Percentiles rank a stretch among this genome's conserved stretches.
phyloP scores from a whole-genome alignment of 2,888 invertebrate species.

The Seira sanloemensis region DNA sequence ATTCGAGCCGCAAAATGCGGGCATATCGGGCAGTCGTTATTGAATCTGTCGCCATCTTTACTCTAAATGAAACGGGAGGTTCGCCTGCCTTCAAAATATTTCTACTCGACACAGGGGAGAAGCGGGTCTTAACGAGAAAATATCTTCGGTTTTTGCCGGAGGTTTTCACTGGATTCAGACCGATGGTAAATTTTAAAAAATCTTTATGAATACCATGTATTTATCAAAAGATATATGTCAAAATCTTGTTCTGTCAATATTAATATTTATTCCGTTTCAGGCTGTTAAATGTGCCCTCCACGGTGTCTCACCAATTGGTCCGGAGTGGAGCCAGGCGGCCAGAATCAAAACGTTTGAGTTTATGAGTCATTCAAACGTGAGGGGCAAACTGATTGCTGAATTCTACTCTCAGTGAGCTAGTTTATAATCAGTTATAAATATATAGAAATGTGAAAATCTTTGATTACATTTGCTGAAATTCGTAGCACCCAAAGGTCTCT shows the following conservation, averaged over 20 bases:
- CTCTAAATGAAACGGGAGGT: not conserved
- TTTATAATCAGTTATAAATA: not conserved
- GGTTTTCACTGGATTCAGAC: not conserved
- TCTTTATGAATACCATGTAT: not conserved
- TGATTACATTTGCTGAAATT: not conserved
- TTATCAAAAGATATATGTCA: not conserved
- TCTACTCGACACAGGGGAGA: constrained; percentile 31
- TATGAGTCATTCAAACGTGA: not conserved
- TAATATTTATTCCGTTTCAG: not conserved
- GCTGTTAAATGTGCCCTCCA: not conserved
- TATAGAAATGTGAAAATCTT: not conserved
- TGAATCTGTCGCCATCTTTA: too few relatives aligned
- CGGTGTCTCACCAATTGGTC: not conserved
- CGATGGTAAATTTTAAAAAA: not conserved
- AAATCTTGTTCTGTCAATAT: not conserved
- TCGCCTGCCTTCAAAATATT: not conserved
- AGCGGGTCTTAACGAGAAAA: not conserved
- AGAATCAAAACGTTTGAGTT: not conserved
- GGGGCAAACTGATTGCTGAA: not conserved
- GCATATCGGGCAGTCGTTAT: too few relatives aligned
- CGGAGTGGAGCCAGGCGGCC: not conserved
- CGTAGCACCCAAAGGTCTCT: not conserved
- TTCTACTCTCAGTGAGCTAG: not conserved
- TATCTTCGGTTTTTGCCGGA: not conserved
- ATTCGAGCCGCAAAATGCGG: too few relatives aligned